Percentiles rank a stretch among this genome's conserved stretches.
Evolutionary conservation across 2,113 vertebrate genomes (phyloP).

Genomic region (Anas platyrhynchos): DNA sequence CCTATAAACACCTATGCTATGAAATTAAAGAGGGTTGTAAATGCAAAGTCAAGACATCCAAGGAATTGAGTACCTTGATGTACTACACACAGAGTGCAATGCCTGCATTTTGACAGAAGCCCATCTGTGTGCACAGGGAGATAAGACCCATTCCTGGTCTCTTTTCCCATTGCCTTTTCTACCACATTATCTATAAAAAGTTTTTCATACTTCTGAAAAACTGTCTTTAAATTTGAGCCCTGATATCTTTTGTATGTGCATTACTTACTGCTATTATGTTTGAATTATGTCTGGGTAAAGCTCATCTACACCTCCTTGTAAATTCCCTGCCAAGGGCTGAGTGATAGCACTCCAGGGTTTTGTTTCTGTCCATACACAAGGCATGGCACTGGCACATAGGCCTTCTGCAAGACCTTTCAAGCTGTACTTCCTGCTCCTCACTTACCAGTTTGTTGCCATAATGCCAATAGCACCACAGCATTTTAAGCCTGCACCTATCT

Average conservation of each 20-base stretch:
- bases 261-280: not conserved
- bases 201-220: not conserved
- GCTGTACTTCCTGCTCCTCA: not conserved
- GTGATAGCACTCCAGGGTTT: not conserved
- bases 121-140: not conserved
- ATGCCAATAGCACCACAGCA: rapidly evolving
- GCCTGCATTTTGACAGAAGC: not conserved
- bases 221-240: not conserved
- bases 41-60: not conserved
- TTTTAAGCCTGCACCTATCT: not conserved
- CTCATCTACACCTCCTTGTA: not conserved
- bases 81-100: not conserved
- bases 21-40: not conserved
- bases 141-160: not conserved
- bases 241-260: not conserved
- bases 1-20: not conserved
- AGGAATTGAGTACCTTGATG: not conserved
- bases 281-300: not conserved
- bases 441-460: not conserved
- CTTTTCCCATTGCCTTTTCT: not conserved
- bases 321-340: not conserved
- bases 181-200: not conserved
- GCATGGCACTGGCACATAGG: not conserved
- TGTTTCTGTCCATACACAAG: not conserved
- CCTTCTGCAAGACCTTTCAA: not conserved